Evolutionary conservation across 2,113 vertebrate genomes (phyloP), one percentile per base, ranked within the genome.

Genomic region (Eurypyga helias): DNA sequence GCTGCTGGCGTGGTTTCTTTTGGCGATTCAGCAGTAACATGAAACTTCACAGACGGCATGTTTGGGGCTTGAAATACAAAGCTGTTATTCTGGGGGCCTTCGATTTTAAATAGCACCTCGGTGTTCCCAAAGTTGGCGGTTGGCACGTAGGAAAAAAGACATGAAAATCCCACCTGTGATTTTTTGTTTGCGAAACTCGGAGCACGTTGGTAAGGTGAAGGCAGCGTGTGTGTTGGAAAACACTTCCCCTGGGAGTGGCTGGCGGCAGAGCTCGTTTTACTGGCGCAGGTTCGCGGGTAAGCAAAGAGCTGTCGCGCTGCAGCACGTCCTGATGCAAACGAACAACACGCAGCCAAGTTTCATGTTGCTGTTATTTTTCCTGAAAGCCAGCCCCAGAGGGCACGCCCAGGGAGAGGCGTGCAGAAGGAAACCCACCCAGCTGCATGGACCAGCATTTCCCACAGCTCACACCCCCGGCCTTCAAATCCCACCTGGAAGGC

Each of bases 401-500:
- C 67, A 83, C 54, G 41, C 70, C 2, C 2, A 9, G 76, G 62
- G n/a, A 61, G 73, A 20, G 83, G 14, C 28, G 58, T 33, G 48
- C 70, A 31, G 49, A 18, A 77, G 78, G 61, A 52, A 75, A 91
- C 64, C 49, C 48, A 1, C 29, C 25, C 62, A 6, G 66, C 54
- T 13, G 52, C 25, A 7, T 29, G 7, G 4, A 8, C 24, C 5
- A 52, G 46, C 14, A 0, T 11, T 36, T 43, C 6, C n/a, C 31
- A 5, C 3, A 13, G 31, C 10, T 58, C 28, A 16, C 72, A 3
- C 11, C 38, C 5, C 17, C 2, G 0, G 58, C 45, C 13, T 73
- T 72, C 41, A 65, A 2, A 33, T 36, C 1, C 0, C 1, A 4
- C 31, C 73, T 15, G 58, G 48, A 28, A 54, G 58, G 19, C 10